Conservation (phyloP, 2,888 invertebrate genomes). For the Ferrisia virgata region DNA sequence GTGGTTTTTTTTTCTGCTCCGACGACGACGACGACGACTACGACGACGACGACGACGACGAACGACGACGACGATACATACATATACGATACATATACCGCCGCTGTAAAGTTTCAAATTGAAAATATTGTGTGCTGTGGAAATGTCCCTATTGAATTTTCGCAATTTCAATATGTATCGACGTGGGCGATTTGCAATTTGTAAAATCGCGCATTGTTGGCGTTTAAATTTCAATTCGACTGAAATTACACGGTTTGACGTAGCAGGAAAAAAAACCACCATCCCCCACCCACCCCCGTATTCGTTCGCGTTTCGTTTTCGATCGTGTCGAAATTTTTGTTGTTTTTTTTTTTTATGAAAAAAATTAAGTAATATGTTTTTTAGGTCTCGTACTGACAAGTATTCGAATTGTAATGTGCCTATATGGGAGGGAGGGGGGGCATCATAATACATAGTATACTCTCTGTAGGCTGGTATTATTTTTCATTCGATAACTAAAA, state of each 20-base stretch:
- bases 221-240: background rate
- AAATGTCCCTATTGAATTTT: background rate
- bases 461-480: no score
- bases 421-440: no score
- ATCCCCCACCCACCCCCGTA: background rate
- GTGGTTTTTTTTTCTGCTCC: background rate
- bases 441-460: no score
- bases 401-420: no score
- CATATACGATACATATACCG: no score
- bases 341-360: background rate
- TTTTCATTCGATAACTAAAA: no score
- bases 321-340: background rate
- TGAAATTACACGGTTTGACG: background rate
- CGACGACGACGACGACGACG: no score
- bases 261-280: background rate
- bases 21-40: background rate
- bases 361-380: no score
- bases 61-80: no score
- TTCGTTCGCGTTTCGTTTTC: no score
- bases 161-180: background rate
- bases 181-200: background rate
- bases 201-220: background rate
- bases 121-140: background rate
- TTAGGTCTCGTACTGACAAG: background rate
- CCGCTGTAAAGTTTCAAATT: no score